phyloP scores from a whole-genome alignment of 1,140 invertebrate species.

The Cotesia chilonis region DNA sequence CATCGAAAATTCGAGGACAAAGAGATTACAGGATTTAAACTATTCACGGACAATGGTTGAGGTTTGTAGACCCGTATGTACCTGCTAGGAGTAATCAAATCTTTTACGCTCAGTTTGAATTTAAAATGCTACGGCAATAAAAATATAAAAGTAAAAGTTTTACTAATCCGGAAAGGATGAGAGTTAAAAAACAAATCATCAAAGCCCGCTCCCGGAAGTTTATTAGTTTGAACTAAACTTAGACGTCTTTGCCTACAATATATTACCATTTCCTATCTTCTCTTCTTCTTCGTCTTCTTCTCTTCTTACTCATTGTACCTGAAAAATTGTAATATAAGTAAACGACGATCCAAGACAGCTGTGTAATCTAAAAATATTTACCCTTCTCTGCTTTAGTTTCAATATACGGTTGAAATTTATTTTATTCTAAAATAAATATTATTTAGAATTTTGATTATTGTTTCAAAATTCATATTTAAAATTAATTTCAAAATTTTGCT shows the following conservation, averaged over 20 bases:
- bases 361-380: too few species aligned
- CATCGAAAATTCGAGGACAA: slow-evolving; percentile 1
- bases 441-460: too few species aligned
- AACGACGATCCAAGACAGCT: too few species aligned
- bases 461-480: too few species aligned
- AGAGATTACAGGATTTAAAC: slow-evolving; percentile 31
- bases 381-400: too few species aligned
- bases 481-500: too few species aligned
- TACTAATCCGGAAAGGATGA: slow-evolving; percentile 30
- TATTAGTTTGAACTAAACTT: not conserved
- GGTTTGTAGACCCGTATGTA: not conserved
- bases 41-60: not conserved
- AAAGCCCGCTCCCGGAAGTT: slow-evolving; percentile 32
- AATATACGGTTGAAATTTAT: too few species aligned
- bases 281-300: not conserved
- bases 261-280: not conserved
- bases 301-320: too few species aligned
- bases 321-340: too few species aligned
- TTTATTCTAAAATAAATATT: too few species aligned
- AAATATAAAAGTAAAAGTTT: not conserved
- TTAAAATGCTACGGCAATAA: not conserved
- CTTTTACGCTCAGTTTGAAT: not conserved
- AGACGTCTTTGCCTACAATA: not conserved
- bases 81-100: too few species aligned
- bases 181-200: slow-evolving; percentile 29